Evolutionary conservation across 2,888 invertebrate genomes (phyloP), one percentile per base, ranked within the genome.

Genomic region (Cinara cedri): DNA sequence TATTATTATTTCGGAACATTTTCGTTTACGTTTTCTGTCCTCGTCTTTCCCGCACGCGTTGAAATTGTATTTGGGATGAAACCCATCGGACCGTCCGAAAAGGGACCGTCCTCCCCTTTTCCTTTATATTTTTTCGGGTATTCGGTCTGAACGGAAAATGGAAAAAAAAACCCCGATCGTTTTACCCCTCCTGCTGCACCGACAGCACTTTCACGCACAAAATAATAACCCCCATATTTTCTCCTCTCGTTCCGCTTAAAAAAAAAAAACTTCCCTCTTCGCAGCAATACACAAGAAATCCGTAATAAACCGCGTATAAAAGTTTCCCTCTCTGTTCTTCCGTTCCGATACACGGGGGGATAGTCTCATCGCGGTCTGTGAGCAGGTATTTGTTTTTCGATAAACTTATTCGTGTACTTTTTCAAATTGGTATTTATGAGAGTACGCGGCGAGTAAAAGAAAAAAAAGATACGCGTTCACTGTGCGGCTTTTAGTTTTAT

Each of bases 121-220:
- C n/a, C 57, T 24, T 19, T 14, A 1, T n/a, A 8, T 13, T 62
- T 42, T 70, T 19, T 16, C 21, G n/a, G n/a, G 54, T 8, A 54
- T 24, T 24, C 1, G 1, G 19, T 24, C 57, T 13, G 6, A 8
- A n/a, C n/a, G n/a, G n/a, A n/a, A n/a, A n/a, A n/a, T 19, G 19
- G 42, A 11, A 24, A 49, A 49, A 62, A 42, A 72, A 62, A 62
- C n/a, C n/a, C n/a, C 19, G 51, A 42, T 42, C 42, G 63, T 63
- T 74, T 74, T 74, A 51, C 51, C 42, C 54, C 42, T 54, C n/a
- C 1, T n/a, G n/a, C n/a, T n/a, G n/a, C n/a, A 11, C 62, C 34
- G 49, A 72, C 72, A 72, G 62, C 62, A n/a, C n/a, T 72, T 49
- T 72, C 14, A 34, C 19, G n/a, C n/a, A n/a, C n/a, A n/a, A n/a